Base-by-base conservation (phyloP, 2,113 vertebrate genomes). In the Engystomops pustulosus region DNA sequence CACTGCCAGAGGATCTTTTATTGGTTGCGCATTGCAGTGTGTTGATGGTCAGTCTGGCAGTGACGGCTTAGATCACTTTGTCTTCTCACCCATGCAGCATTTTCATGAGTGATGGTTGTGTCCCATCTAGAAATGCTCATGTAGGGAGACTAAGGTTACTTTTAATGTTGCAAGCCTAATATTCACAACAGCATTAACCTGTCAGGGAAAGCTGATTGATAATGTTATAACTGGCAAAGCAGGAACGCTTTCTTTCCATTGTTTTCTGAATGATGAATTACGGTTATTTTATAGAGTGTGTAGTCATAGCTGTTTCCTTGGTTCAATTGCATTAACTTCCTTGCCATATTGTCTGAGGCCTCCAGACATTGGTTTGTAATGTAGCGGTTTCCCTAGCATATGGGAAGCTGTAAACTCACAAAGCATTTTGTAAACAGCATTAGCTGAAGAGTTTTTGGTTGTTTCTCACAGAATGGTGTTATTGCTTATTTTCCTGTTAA, bases 261-360 rank as follows among this genome's bases (percentile, higher is more conserved):
- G 89, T 92, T 91, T 90, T 89, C 82, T 87, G 74, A 65, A 88
- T 89, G 90, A 91, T 88, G 89, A 89, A 91, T 88, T 89, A 82
- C 65, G 79, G 87, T 91, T 90, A 85, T 89, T 92, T 92, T 89
- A 89, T 92, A 90, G 90, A 90, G 88, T 91, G 88, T 34, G 53
- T 86, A 93, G 88, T 91, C 91, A 85, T 49, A 88, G 90, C 87
- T 81, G 90, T 93, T 94, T 94, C 93, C 93, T 91, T 91, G 89
- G 90, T 90, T 88, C 86, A 79, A 84, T 92, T 90, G 90, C 88
- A 88, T 89, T 91, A 87, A 88, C 91, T 92, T 94, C 94, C 92
- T 93, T 90, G 80, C 89, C 85, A 89, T 88, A 93, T 93, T 94
- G 93, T 93, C 90, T 88, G 78, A 87, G 89, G 86, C 86, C 89